Conservation (phyloP, 2,113 vertebrate species). For the Centropus bengalensis region DNA sequence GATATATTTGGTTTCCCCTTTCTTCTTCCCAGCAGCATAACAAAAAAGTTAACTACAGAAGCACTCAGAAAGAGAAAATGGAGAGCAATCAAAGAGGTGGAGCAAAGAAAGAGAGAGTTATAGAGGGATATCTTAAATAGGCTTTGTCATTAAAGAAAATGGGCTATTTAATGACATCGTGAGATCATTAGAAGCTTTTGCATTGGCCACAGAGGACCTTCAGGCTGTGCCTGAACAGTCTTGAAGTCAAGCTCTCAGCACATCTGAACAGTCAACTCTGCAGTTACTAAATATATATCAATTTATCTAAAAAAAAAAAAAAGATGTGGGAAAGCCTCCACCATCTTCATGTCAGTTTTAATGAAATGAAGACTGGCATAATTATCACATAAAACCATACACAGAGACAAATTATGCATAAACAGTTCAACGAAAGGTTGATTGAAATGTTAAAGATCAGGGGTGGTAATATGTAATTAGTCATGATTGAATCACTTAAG, state of each 20-base stretch:
- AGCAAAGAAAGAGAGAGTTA: background rate
- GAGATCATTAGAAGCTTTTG: background rate
- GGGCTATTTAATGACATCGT: accelerated
- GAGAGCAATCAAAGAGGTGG: background rate
- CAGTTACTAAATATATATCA: background rate
- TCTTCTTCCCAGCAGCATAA: background rate
- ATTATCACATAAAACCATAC: conserved; percentile 16
- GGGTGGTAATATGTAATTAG: conserved; percentile 25
- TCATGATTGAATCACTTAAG: conserved; percentile 33
- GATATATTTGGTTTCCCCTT: background rate
- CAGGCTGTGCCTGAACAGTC: background rate
- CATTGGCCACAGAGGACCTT: background rate
- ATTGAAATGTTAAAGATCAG: conserved; percentile 46
- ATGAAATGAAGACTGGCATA: conserved; percentile 18
- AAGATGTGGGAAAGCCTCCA: background rate
- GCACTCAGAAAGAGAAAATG: background rate
- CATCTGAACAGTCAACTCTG: background rate
- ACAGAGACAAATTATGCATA: conserved; percentile 25
- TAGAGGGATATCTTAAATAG: background rate
- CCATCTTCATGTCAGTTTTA: background rate
- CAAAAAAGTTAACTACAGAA: background rate
- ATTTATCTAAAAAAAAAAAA: background rate
- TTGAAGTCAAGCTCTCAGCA: background rate
- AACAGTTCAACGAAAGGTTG: conserved; percentile 22
- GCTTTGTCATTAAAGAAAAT: background rate